These are phyloP conservation scores for Engraulis encrasicolus DNA, from an alignment of 2,113 vertebrate species.

Conservation along the genomic window DNA sequence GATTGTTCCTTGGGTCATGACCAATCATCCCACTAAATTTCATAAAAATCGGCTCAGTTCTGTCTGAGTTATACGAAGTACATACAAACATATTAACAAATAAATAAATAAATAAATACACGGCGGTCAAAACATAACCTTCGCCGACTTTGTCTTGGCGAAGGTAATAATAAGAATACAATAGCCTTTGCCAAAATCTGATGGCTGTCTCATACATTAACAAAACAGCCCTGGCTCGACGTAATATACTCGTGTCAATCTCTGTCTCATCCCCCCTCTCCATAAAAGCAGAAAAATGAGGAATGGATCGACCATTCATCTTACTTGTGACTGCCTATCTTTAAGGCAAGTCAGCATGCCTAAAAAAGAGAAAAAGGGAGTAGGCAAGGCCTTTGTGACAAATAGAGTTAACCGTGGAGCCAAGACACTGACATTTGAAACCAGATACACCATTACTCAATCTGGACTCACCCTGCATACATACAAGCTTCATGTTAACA, in stretches of 20 bases:
- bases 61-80: too few relatives aligned
- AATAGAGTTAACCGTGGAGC: neutral
- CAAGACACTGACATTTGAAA: neutral
- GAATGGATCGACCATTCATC: neutral
- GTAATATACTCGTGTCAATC: constrained; percentile 28
- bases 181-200: neutral
- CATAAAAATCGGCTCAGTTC: too few relatives aligned
- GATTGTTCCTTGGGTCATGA: too few relatives aligned
- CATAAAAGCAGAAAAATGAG: constrained; percentile 7
- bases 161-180: neutral
- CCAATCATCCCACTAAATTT: too few relatives aligned
- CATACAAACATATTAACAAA: too few relatives aligned
- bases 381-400: neutral
- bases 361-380: neutral
- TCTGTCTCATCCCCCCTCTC: neutral
- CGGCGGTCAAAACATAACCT: neutral
- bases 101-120: neutral
- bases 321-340: neutral
- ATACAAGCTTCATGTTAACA: neutral
- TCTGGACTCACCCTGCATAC: neutral
- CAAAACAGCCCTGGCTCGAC: constrained; percentile 22
- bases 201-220: neutral
- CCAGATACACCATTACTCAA: neutral
- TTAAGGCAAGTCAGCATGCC: constrained; percentile 18
- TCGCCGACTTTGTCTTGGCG: too few relatives aligned